Base-by-base conservation (phyloP, 1,140 invertebrate genomes). In the Drosophila virilis region DNA sequence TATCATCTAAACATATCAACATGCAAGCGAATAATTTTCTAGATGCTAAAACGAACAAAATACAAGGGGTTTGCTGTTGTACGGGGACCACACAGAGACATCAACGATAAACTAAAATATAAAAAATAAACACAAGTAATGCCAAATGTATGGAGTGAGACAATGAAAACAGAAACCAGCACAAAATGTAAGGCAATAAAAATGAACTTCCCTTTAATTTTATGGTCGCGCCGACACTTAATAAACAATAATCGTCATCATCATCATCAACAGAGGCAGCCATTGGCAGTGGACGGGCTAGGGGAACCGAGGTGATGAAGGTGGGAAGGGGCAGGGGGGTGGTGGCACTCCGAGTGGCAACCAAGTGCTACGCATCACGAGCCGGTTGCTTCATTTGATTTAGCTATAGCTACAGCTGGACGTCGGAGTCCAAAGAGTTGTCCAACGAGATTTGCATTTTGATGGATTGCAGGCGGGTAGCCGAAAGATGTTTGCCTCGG, bases 371-470 rank as follows among this genome's bases (percentile, higher is more conserved):
- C 46, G 50, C 51, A 66, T 55, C 42, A 48, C n/a, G 59, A 48
- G 37, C 33, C 45, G 61, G 45, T 68, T 48, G 72, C 38, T 59
- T 59, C 62, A 28, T 28, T 28, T 28, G 22, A 72, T 38, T 52
- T 58, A 37, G 38, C 15, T 33, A 17, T 15, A 55, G 33, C 28
- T 51, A 35, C 2, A 40, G 10, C 32, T 50, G 43, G n/a, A 51
- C 46, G 57, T 61, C 58, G 22, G 17, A 52, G 12, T 51, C 71
- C 54, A 62, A 54, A 60, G 61, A 77, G 70, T 83, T 64, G 45
- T 69, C 22, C 74, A 83, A 90, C 83, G 74, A 88, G 79, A 82
- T 91, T 81, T 84, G 88, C 88, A 91, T 90, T 91, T 90, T 90
- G 88, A 90, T 91, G 88, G 88, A 90, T 89, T 78, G 83, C 82